Evolutionary conservation across 2,888 invertebrate genomes (phyloP).

Genomic region (Drosophila birchii): DNA sequence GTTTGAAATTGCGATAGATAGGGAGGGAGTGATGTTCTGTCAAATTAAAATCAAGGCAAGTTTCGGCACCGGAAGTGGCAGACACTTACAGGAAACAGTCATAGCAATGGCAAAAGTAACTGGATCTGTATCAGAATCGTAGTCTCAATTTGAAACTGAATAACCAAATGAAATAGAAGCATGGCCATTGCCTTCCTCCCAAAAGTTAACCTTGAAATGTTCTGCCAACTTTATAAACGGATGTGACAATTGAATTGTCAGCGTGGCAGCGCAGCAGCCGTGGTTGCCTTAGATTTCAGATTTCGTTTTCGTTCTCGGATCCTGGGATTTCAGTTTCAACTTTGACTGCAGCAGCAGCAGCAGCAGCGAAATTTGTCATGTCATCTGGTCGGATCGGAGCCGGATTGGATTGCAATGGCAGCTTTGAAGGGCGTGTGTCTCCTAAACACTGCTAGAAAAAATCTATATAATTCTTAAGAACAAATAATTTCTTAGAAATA

Average conservation of each 20-base stretch:
- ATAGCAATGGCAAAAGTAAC: slow-evolving; percentile 30
- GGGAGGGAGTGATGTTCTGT: slow-evolving; percentile 17
- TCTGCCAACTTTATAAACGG: slow-evolving; percentile 72
- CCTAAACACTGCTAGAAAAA: slow-evolving; percentile 1
- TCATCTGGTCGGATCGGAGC: slow-evolving; percentile 47
- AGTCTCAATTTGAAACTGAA: slow-evolving; percentile 9
- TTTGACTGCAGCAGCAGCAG: slow-evolving; percentile 21
- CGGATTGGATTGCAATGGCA: slow-evolving; percentile 40
- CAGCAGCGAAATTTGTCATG: slow-evolving; percentile 64
- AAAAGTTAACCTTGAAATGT: slow-evolving; percentile 67
- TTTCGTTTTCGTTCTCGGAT: slow-evolving; percentile 11
- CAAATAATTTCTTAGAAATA: background rate
- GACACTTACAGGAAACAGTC: slow-evolving; percentile 46
- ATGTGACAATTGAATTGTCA: slow-evolving; percentile 73
- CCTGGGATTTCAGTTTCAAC: slow-evolving; percentile 34
- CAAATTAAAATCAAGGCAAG: slow-evolving; percentile 57
- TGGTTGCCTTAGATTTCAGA: slow-evolving; percentile 9
- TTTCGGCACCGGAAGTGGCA: slow-evolving; percentile 32
- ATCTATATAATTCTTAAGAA: background rate
- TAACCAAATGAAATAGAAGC: slow-evolving; percentile 36
- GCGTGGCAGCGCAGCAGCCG: slow-evolving; percentile 20
- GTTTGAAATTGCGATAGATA: slow-evolving; percentile 49
- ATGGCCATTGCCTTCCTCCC: background rate
- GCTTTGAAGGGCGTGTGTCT: slow-evolving; percentile 34
- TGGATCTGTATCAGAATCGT: slow-evolving; percentile 12